Percentiles rank a stretch among this genome's conserved stretches.
Evolutionary conservation across 2,888 invertebrate species (phyloP).

Genomic region (Osmoderma eremita): DNA sequence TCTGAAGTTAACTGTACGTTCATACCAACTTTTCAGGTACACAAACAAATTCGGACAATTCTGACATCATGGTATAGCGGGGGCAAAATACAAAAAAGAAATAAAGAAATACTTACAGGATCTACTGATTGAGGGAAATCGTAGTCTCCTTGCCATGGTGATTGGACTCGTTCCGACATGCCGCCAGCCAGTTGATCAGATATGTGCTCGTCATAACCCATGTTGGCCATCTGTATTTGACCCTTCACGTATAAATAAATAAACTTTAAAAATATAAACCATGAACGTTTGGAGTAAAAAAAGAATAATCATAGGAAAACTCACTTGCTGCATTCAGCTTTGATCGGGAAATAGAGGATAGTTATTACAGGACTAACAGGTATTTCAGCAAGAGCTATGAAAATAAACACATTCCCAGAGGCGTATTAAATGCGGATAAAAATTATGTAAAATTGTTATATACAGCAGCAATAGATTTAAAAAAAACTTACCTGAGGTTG

Average conservation of each 20-base stretch:
- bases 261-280: background rate
- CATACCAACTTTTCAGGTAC: no score
- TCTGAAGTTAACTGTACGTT: no score
- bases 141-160: constrained; percentile 80
- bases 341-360: no score
- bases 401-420: background rate
- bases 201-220: constrained; percentile 78
- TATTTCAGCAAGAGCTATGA: background rate
- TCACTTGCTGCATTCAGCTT: background rate
- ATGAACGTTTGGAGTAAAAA: background rate
- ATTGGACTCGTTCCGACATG: constrained; percentile 69
- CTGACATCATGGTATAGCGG: no score
- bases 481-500: constrained; percentile 58
- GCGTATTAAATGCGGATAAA: background rate
- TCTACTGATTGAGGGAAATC: constrained; percentile 85
- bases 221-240: constrained; percentile 71
- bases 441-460: background rate
- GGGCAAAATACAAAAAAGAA: no score
- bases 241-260: constrained; percentile 33
- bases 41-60: no score
- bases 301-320: background rate
- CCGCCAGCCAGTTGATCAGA: constrained; percentile 70
- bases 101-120: constrained; percentile 71
- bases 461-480: background rate
- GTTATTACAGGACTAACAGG: constrained; percentile 14